Evolutionary conservation across 2,113 vertebrate genomes (phyloP).

Genomic region (Grus americana): DNA sequence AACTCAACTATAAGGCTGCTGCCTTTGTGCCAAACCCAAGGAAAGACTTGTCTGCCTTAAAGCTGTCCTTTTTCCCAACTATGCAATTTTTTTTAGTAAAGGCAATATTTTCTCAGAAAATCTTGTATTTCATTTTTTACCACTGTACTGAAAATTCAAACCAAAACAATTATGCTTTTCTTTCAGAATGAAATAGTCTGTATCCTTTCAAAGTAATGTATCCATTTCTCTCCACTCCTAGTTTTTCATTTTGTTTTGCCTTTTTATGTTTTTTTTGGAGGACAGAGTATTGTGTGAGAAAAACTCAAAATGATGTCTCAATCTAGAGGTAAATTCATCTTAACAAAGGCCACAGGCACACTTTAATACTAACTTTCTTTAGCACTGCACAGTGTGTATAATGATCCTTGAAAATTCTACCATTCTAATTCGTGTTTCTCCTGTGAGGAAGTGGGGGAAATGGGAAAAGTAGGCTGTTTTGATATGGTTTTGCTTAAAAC

Average conservation of each 20-base stretch:
- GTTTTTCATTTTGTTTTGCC: neutral
- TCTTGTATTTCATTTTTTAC: neutral
- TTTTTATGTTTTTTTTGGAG: neutral
- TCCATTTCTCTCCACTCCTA: neutral
- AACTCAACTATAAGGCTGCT: neutral
- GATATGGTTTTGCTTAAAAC: neutral
- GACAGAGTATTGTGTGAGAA: neutral
- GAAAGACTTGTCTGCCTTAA: neutral
- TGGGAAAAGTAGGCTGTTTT: neutral
- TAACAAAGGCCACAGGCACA: neutral
- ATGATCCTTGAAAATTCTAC: constrained; percentile 34
- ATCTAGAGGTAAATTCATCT: neutral
- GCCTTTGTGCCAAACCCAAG: neutral
- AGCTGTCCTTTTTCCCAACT: neutral
- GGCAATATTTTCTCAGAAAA: neutral
- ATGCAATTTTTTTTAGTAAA: neutral
- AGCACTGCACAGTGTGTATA: neutral
- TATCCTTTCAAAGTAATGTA: neutral
- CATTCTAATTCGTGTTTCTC: constrained; percentile 21
- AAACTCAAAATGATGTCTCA: neutral
- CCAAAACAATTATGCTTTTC: neutral
- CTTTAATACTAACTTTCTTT: neutral
- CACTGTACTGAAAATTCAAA: neutral
- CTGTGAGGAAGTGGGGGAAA: neutral
- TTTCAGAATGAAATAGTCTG: neutral